Evolutionary conservation across 2,797 vertebrate genomes (phyloP).

Genomic region (Sebastiscus albofasciatus): DNA sequence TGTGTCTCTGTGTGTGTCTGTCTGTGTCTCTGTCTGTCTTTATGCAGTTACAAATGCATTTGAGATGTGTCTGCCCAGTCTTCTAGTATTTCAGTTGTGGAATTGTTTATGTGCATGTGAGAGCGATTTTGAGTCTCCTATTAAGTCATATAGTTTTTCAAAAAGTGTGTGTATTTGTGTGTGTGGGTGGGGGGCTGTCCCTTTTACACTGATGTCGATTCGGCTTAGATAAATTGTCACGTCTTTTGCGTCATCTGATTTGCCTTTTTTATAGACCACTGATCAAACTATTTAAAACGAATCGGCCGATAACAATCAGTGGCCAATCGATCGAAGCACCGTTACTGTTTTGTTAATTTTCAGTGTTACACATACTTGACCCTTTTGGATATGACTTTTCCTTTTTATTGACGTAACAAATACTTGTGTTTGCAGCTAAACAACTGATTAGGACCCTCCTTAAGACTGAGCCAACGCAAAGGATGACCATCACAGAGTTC

Average conservation of each 20-base stretch:
- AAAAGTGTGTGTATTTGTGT: no score
- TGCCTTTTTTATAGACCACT: background rate
- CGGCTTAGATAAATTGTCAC: background rate
- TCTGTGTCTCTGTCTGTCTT: background rate
- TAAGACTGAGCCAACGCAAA: constrained; percentile 96
- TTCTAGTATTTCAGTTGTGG: background rate
- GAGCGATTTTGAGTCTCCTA: background rate
- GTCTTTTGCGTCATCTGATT: background rate
- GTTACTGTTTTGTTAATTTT: background rate
- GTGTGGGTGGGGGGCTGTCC: background rate
- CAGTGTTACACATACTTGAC: background rate
- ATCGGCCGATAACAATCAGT: background rate
- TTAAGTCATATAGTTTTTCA: background rate
- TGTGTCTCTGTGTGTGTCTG: background rate
- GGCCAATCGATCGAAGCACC: background rate
- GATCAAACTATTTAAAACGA: background rate
- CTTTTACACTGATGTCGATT: no score
- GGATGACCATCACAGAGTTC: constrained; percentile 98
- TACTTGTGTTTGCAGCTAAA: constrained; percentile 84
- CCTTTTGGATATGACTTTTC: background rate
- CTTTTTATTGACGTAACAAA: background rate
- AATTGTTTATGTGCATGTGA: background rate
- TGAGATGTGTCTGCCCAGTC: background rate
- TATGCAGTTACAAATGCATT: background rate
- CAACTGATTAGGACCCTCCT: constrained; percentile 94